Evolutionary conservation across 2,888 invertebrate species (phyloP).

Genomic region (Tubulanus polymorphus): DNA sequence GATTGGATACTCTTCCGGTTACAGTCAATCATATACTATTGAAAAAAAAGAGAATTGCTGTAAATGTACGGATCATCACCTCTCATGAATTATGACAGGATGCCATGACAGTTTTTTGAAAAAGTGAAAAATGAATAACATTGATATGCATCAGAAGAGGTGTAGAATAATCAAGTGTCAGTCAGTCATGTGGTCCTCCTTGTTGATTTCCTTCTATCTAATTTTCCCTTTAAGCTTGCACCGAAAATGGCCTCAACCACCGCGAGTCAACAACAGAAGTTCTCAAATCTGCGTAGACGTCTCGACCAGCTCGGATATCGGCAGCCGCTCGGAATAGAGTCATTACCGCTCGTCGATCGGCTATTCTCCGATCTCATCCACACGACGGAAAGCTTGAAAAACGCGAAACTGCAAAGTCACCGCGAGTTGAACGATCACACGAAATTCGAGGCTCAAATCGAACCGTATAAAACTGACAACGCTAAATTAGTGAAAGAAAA

Average conservation of each 20-base stretch:
- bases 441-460: slow-evolving; percentile 23
- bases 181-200: too few relatives aligned
- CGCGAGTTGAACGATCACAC: slow-evolving; percentile 26
- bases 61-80: too few relatives aligned
- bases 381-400: slow-evolving; percentile 81
- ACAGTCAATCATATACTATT: too few relatives aligned
- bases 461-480: slow-evolving; percentile 53
- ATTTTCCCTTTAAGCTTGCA: too few relatives aligned
- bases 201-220: too few relatives aligned
- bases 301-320: slow-evolving; percentile 79
- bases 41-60: too few relatives aligned
- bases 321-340: slow-evolving; percentile 69
- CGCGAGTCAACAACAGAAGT: slow-evolving; percentile 53
- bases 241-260: slow-evolving; percentile 4
- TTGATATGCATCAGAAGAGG: too few relatives aligned
- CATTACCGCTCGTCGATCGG: slow-evolving; percentile 74
- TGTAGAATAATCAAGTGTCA: too few relatives aligned
- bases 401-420: slow-evolving; percentile 65
- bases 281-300: slow-evolving; percentile 62
- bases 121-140: too few relatives aligned
- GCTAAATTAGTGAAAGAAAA: slow-evolving; percentile 53
- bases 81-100: too few relatives aligned
- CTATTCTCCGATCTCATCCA: slow-evolving; percentile 77
- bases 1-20: too few relatives aligned
- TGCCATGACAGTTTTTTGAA: too few relatives aligned